These are phyloP conservation scores for Embiotoca jacksoni DNA, from an alignment of 2,113 vertebrate genomes.

Conservation along the genomic window DNA sequence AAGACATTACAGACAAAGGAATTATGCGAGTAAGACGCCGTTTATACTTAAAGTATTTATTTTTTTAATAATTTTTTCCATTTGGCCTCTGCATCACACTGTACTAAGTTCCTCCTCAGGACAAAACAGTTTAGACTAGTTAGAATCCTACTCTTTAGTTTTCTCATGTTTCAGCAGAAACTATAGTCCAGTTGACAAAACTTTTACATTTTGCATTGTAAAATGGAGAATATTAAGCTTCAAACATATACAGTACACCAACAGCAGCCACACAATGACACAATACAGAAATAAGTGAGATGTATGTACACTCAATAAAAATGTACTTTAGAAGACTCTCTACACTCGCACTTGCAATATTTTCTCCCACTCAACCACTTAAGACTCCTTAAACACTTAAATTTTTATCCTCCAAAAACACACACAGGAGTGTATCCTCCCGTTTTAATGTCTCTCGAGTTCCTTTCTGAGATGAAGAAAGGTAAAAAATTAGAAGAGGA, in stretches of 20 bases:
- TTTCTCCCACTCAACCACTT: conserved; percentile 61
- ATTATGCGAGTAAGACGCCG: no score
- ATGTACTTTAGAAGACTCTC: background rate
- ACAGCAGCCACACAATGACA: background rate
- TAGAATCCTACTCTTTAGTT: no score
- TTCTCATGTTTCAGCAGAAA: background rate
- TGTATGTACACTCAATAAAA: conserved; percentile 12
- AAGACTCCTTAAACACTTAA: conserved; percentile 57
- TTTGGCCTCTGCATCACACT: no score
- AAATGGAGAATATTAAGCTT: conserved; percentile 3
- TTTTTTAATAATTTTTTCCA: no score
- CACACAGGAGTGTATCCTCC: conserved; percentile 36
- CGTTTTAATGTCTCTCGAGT: conserved; percentile 24
- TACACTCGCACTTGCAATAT: conserved; percentile 27
- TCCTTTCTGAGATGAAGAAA: conserved; percentile 30
- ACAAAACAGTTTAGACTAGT: no score
- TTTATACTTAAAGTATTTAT: no score
- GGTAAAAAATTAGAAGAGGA: background rate
- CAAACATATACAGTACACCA: background rate
- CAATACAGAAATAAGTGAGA: background rate
- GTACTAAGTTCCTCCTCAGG: no score
- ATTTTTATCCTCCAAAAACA: conserved; percentile 22
- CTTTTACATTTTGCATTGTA: background rate
- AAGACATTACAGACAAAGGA: no score
- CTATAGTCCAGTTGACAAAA: background rate